These are phyloP conservation scores for Gymnopithys bicolor DNA, from an alignment of 2,797 vertebrate species.

Conservation along the genomic window DNA sequence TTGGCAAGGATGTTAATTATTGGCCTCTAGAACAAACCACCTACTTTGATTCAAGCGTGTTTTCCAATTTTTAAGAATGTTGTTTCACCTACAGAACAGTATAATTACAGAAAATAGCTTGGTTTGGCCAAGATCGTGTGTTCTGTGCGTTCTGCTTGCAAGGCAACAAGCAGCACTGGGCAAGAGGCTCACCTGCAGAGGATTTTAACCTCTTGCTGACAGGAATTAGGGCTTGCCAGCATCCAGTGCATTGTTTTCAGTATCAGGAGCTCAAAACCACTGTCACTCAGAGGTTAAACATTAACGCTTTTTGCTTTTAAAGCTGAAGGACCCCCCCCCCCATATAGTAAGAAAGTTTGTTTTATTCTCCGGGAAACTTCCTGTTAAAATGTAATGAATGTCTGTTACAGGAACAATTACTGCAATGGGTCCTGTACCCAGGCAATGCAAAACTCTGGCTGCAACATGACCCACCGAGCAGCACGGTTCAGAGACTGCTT, in stretches of 20 bases:
- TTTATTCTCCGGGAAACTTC: slow-evolving; percentile 29
- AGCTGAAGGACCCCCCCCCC: neutral
- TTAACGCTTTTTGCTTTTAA: slow-evolving; percentile 49
- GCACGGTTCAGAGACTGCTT: neutral
- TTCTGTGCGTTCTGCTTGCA: slow-evolving; percentile 54
- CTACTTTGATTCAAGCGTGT: slow-evolving; percentile 66
- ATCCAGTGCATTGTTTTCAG: slow-evolving; percentile 41
- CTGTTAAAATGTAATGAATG: slow-evolving; percentile 38
- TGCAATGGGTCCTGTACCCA: neutral
- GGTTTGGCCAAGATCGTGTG: slow-evolving; percentile 63
- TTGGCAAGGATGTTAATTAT: slow-evolving; percentile 76
- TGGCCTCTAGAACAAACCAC: slow-evolving; percentile 74
- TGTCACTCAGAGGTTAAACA: slow-evolving; percentile 64
- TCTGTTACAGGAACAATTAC: neutral
- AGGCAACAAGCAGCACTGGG: slow-evolving; percentile 7
- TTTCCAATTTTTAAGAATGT: slow-evolving; percentile 70
- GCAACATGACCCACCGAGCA: neutral
- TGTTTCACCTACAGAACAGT: slow-evolving; percentile 67
- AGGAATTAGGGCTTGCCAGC: slow-evolving; percentile 31
- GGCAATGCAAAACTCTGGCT: neutral
- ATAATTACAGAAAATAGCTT: slow-evolving; percentile 74
- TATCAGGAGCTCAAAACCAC: slow-evolving; percentile 41
- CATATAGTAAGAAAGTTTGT: neutral
- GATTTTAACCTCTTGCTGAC: slow-evolving; percentile 62
- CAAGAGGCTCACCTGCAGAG: slow-evolving; percentile 43